Conservation (phyloP, 2,888 invertebrate genomes). For the Hololepta plana region DNA sequence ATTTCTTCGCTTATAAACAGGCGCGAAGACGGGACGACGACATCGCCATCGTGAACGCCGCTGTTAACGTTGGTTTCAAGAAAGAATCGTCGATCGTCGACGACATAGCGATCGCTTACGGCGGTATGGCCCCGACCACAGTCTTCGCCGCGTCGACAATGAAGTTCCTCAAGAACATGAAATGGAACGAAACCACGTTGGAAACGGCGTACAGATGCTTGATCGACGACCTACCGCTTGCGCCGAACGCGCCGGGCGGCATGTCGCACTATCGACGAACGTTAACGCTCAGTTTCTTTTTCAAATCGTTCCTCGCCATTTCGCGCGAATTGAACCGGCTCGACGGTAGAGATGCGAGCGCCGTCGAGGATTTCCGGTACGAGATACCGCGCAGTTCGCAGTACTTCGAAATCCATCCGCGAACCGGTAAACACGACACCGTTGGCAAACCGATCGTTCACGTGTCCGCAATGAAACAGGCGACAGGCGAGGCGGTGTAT, state of each 20-base stretch:
- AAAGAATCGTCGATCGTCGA: constrained; percentile 15
- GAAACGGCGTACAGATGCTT: constrained; percentile 42
- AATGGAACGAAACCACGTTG: constrained; percentile 20
- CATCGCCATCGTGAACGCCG: constrained; percentile 86
- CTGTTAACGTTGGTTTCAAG: constrained; percentile 52
- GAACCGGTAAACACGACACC: constrained; percentile 33
- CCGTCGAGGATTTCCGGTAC: constrained; percentile 35
- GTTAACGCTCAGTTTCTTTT: constrained; percentile 52
- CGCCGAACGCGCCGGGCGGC: constrained; percentile 50
- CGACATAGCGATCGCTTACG: constrained; percentile 38
- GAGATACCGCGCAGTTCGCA: constrained; percentile 41
- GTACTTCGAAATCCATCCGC: constrained; percentile 41
- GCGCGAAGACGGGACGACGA: constrained; percentile 85
- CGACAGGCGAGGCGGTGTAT: constrained; percentile 82
- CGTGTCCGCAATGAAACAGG: constrained; percentile 69
- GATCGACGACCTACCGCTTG: constrained; percentile 56
- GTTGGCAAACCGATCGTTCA: constrained; percentile 61
- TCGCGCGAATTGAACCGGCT: constrained; percentile 28
- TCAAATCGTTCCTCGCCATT: constrained; percentile 46
- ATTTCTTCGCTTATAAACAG: constrained; percentile 77
- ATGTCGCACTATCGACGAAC: constrained; percentile 45
- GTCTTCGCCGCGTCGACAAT: constrained; percentile 47
- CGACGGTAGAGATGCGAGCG: constrained; percentile 32
- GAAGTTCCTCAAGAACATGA: constrained; percentile 12
- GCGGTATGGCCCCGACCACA: constrained; percentile 86